Percentiles rank a stretch among this genome's conserved stretches.
These are phyloP conservation scores for Heteromyza rotundicornis DNA, from an alignment of 2,888 invertebrate genomes.

Conservation along the genomic window DNA sequence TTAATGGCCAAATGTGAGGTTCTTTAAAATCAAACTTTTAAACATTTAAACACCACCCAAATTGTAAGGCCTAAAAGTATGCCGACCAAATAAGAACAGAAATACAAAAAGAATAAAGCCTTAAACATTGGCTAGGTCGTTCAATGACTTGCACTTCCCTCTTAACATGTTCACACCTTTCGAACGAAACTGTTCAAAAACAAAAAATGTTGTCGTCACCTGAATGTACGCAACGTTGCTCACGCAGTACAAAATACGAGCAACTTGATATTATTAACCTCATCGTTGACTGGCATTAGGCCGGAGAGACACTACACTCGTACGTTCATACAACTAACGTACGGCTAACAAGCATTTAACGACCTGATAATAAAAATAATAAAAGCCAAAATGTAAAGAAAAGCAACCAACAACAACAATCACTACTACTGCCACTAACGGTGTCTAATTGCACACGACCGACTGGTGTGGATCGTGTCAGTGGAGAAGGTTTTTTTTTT, in stretches of 20 bases:
- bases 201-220: neutral
- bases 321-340: neutral
- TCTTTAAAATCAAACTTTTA: too few species aligned
- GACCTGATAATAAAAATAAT: slow-evolving; percentile 9
- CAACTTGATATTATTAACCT: neutral
- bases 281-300: neutral
- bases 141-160: neutral
- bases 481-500: slow-evolving; percentile 11
- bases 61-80: slow-evolving; percentile 18
- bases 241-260: neutral
- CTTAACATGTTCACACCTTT: neutral
- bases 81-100: neutral
- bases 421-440: slow-evolving; percentile 8
- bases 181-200: neutral
- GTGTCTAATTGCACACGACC: slow-evolving; percentile 9
- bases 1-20: too few species aligned
- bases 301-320: too few species aligned
- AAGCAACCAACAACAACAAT: neutral
- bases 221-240: neutral
- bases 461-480: slow-evolving; percentile 21
- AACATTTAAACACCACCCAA: too few species aligned
- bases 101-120: neutral
- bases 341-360: slow-evolving; percentile 11
- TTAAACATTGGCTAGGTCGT: neutral
- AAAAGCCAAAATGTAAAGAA: slow-evolving; percentile 13